Conservation (phyloP, 2,113 vertebrate genomes). For the Haliaeetus leucogaster region DNA sequence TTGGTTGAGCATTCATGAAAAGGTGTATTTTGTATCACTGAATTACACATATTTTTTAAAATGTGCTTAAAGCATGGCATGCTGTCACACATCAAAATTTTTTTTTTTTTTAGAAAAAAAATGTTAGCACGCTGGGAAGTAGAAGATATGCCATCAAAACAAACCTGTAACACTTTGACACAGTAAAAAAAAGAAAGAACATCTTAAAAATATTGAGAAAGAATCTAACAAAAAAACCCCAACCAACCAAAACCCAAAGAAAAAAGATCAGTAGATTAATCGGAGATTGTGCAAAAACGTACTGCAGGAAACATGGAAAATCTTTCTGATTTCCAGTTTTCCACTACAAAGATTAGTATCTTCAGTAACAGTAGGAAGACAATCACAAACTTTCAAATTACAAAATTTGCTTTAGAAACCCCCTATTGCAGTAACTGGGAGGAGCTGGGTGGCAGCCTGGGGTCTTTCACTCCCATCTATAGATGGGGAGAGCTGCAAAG, state of each 20-base stretch:
- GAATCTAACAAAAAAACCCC: background rate
- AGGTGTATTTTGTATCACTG: constrained; percentile 26
- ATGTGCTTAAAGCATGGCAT: constrained; percentile 2
- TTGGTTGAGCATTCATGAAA: background rate
- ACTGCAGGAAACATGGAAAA: background rate
- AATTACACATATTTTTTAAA: background rate
- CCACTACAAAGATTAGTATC: background rate
- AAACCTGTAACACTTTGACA: background rate
- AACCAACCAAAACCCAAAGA: background rate
- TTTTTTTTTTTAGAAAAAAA: background rate
- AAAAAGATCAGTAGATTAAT: background rate
- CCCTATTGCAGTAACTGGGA: background rate
- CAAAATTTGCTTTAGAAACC: background rate
- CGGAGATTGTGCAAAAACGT: background rate
- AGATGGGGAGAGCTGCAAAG: background rate
- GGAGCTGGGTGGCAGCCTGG: background rate
- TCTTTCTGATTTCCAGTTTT: background rate
- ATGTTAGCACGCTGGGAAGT: background rate
- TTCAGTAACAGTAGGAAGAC: background rate
- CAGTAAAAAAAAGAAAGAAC: background rate
- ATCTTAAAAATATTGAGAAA: background rate
- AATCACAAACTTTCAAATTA: background rate
- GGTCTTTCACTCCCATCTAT: background rate
- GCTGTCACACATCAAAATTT: background rate
- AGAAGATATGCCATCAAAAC: background rate